Base-by-base conservation (phyloP, 2,888 invertebrate species). In the Phytoseiulus persimilis region DNA sequence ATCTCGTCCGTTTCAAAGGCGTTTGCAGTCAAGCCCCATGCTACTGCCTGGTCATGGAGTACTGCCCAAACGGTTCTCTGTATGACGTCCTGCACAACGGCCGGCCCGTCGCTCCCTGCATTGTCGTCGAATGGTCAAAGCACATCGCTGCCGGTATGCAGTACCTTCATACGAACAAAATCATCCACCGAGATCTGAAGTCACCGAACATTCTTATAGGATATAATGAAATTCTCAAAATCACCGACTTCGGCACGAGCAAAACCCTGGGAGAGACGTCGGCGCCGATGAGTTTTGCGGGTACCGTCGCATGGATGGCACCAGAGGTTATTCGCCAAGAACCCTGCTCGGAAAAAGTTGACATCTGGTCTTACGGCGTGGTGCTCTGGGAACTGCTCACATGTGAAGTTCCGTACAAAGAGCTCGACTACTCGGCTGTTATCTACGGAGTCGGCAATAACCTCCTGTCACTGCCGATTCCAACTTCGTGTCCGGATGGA, bases 11-110 rank as follows among this genome's bases (percentile, higher is more conserved):
- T 93, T 93, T 84, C 93, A 96, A 96, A 92, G 99, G 99, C 89
- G 96, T 99, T 6, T 99, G 98, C 92, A 96, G 96, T 0, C 95
- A 96, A 92, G 95, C 96, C 9, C 97, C 98, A 0, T 90, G 89
- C n/a, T 98, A 95, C 92, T 97, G 97, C 93, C 96, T 99, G 91
- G 95, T 99, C 90, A 99, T 99, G 99, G 99, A 99, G 93, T 99
- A 95, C 93, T 99, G 99, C 93, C 96, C 97, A 1, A 96, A 96
- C 92, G 99, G 99, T 1, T 96, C 98, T 32, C 94, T 99, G 84
- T 98, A 96, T 93, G 96, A 98, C 92, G 95, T 98, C 92, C 94
- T 99, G 90, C 95, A 95, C 92, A 95, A 96, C 91, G 96, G 96
- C 46, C 95, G 96, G 91, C 95, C 95, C 91, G 95, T 98, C 91